These are phyloP conservation scores for Porphyrio hochstetteri DNA, from an alignment of 2,113 vertebrate genomes.

Conservation along the genomic window DNA sequence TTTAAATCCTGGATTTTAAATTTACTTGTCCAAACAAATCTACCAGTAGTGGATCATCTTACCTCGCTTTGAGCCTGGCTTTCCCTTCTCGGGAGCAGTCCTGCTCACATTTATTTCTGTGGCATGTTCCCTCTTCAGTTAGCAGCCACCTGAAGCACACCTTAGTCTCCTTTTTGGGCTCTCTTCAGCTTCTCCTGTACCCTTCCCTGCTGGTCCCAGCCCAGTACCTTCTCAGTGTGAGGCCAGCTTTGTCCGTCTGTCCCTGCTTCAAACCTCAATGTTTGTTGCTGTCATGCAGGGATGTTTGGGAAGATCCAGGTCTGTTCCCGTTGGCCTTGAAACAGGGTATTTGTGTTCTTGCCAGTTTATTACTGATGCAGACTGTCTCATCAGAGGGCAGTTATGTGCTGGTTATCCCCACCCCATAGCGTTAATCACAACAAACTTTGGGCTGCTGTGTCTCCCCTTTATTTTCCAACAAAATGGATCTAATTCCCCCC, in stretches of 20 bases:
- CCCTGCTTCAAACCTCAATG: neutral
- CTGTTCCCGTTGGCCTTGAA: neutral
- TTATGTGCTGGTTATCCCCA: neutral
- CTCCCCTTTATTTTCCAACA: neutral
- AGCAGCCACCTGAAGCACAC: neutral
- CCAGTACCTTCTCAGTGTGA: neutral
- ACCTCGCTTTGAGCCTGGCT: neutral
- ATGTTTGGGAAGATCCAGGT: neutral
- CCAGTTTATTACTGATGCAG: neutral
- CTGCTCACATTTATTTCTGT: neutral
- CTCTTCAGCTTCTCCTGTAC: neutral
- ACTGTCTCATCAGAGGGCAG: neutral
- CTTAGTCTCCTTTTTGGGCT: neutral
- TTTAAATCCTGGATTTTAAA: neutral
- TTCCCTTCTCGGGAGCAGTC: neutral
- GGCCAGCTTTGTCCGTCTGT: neutral
- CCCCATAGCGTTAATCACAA: neutral
- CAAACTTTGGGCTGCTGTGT: neutral
- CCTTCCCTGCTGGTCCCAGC: neutral
- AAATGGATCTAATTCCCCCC: neutral
- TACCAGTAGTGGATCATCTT: neutral
- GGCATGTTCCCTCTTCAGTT: neutral
- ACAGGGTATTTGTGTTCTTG: neutral
- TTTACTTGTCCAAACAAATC: neutral
- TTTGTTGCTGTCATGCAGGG: fast-evolving